Conservation (phyloP, 2,113 vertebrate genomes). For the Burhinus oedicnemus region DNA sequence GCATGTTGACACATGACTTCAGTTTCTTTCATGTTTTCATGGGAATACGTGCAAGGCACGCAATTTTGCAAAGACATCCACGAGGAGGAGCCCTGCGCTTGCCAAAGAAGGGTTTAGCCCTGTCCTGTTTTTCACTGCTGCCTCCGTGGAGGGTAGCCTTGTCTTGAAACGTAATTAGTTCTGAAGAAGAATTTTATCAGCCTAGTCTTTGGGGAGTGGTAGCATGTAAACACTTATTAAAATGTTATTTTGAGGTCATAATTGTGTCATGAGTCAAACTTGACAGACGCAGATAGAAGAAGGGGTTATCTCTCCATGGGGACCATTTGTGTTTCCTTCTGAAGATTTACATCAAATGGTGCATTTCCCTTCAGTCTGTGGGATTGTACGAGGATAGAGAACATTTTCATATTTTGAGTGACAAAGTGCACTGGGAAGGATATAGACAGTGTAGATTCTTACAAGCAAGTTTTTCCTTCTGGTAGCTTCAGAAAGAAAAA, state of each 20-base stretch:
- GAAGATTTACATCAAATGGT: conserved; percentile 47
- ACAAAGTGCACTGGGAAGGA: not conserved
- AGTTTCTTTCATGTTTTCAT: not conserved
- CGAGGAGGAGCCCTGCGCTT: conserved; percentile 63
- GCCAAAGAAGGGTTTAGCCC: not conserved
- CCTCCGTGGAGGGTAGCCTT: conserved; percentile 26
- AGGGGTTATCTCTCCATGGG: conserved; percentile 41
- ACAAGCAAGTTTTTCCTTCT: not conserved
- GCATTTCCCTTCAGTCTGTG: conserved; percentile 19
- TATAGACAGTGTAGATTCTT: not conserved
- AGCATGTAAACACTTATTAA: conserved; percentile 76
- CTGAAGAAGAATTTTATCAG: conserved; percentile 68
- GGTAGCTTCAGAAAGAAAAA: not conserved
- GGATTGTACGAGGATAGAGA: not conserved
- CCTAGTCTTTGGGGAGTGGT: conserved; percentile 64
- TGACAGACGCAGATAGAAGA: conserved; percentile 68
- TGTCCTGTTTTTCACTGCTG: not conserved
- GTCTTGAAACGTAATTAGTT: conserved; percentile 73
- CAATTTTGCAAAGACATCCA: conserved; percentile 6
- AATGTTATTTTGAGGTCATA: conserved; percentile 68
- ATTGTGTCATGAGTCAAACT: conserved; percentile 65
- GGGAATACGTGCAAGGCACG: not conserved
- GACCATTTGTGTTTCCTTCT: conserved; percentile 40
- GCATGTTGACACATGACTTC: not conserved
- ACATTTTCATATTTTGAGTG: not conserved